Percentiles rank a stretch among this genome's conserved stretches.
Evolutionary conservation across 2,113 vertebrate species (phyloP).

Genomic region (Etia nguti): DNA sequence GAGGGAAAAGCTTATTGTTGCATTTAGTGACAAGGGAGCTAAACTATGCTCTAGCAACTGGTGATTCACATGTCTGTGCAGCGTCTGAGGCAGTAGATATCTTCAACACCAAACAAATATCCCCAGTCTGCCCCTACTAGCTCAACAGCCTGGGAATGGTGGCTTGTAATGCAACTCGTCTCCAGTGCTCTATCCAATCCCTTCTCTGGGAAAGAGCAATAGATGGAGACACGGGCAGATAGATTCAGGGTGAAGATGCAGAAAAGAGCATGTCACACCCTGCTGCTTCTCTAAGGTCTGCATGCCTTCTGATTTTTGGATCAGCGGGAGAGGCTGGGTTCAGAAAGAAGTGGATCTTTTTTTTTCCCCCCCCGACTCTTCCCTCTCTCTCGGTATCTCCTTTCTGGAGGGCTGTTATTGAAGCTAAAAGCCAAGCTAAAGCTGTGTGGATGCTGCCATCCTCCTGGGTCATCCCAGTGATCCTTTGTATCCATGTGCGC

Average conservation of each 20-base stretch:
- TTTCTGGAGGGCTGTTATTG: constrained; percentile 40
- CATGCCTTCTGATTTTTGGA: constrained; percentile 62
- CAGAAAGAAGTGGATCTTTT: constrained; percentile 33
- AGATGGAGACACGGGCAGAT: background rate
- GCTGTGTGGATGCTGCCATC: constrained; percentile 26
- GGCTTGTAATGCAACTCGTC: background rate
- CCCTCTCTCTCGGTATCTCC: background rate
- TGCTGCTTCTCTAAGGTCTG: constrained; percentile 56
- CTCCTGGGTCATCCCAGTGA: constrained; percentile 44
- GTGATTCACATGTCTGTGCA: constrained; percentile 7
- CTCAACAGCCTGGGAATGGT: constrained; percentile 3
- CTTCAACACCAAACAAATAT: constrained; percentile 5
- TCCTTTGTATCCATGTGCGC: constrained; percentile 26
- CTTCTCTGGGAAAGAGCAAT: background rate
- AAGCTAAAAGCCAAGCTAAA: constrained; percentile 56
- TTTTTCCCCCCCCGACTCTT: background rate
- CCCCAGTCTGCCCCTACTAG: background rate
- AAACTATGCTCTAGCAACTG: background rate
- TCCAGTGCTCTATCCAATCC: background rate
- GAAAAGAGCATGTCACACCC: constrained; percentile 61
- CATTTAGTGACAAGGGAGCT: constrained; percentile 10
- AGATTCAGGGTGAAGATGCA: constrained; percentile 43
- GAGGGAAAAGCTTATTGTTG: constrained; percentile 16
- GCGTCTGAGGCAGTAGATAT: background rate
- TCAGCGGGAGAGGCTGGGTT: constrained; percentile 47